Evolutionary conservation across 2,113 vertebrate genomes (phyloP).

Genomic region (Daphoenositta chrysoptera): DNA sequence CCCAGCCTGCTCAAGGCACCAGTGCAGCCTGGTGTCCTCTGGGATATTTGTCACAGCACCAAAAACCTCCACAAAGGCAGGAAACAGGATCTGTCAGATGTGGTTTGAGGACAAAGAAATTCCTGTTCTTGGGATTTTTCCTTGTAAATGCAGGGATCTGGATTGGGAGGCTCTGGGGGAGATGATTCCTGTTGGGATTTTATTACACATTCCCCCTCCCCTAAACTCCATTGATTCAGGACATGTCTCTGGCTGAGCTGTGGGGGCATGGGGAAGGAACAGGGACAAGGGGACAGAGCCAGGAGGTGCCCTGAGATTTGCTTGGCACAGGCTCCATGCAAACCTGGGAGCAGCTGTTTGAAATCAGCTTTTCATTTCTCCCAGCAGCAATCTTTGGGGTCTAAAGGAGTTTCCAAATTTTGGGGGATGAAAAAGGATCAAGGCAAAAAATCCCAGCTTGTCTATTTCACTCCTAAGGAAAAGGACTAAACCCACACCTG

Average conservation of each 20-base stretch:
- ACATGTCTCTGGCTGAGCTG: neutral
- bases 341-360: neutral
- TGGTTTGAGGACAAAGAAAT: neutral
- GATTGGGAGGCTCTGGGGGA: neutral
- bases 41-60: neutral
- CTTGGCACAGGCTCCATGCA: neutral
- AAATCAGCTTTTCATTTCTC: neutral
- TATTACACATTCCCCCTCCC: too few relatives aligned
- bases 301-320: neutral
- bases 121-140: neutral
- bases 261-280: fast-evolving
- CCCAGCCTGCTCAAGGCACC: neutral
- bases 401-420: neutral
- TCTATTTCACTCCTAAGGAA: neutral
- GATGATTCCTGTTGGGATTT: neutral
- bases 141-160: neutral
- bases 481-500: neutral
- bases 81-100: neutral
- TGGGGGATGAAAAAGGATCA: neutral
- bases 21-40: neutral
- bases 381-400: neutral
- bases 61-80: neutral
- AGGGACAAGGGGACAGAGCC: neutral
- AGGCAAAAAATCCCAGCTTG: neutral
- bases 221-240: neutral